Evolutionary conservation across 2,888 invertebrate species (phyloP).

Genomic region (Eumacrocentrus americanus): DNA sequence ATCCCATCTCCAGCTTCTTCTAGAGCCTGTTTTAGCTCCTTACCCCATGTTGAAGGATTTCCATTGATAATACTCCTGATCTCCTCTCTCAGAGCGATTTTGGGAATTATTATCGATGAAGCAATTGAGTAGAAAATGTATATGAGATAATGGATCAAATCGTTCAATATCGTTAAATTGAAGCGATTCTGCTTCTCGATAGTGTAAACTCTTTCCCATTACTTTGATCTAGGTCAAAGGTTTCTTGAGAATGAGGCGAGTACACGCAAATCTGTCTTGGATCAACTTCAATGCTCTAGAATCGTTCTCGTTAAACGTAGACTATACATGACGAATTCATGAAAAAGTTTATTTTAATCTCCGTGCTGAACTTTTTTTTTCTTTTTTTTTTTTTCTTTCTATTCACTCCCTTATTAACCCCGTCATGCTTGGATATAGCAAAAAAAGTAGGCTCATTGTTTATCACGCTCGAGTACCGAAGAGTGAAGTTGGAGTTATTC

Average conservation of each 20-base stretch:
- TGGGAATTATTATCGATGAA: too few species aligned
- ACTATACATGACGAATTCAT: background rate
- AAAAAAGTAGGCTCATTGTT: conserved; percentile 22
- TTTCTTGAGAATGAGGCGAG: conserved; percentile 5
- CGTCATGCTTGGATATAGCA: background rate
- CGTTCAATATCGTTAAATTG: background rate
- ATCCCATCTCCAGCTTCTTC: too few species aligned
- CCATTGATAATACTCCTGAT: too few species aligned
- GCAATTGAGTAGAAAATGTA: too few species aligned
- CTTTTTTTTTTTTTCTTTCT: background rate
- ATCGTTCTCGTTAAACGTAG: background rate
- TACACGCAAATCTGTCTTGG: conserved; percentile 9
- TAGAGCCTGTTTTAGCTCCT: too few species aligned
- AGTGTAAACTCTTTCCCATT: background rate
- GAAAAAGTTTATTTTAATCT: background rate
- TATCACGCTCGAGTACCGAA: conserved; percentile 13
- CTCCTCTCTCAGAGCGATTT: too few species aligned
- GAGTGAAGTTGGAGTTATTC: background rate
- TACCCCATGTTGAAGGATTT: too few species aligned
- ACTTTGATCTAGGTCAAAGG: conserved; percentile 8
- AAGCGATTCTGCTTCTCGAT: background rate
- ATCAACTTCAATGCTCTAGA: background rate
- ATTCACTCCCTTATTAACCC: conserved; percentile 1
- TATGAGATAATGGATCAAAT: background rate
- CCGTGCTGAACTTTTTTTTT: too few species aligned